Base-by-base conservation (phyloP, 2,797 vertebrate species). In the Peromyscus melanophrys region DNA sequence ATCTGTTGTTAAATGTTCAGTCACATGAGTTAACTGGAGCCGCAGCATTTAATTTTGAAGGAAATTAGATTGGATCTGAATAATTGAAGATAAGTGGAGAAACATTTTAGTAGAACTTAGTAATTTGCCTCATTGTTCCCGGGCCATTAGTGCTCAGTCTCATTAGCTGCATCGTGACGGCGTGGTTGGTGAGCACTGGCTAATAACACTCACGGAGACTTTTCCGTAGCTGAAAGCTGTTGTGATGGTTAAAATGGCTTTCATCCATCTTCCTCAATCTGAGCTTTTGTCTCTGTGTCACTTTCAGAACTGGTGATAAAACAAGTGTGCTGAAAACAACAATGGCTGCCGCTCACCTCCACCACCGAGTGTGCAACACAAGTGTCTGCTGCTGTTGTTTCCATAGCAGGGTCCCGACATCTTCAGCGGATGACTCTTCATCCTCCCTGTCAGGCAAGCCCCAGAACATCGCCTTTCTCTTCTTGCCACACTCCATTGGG, bases 41-140 rank as follows among this genome's bases (percentile, higher is more conserved):
- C 37, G 40, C 80, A 95, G 95, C 89, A 67, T 95, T 94, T 96
- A 90, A 97, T 97, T 95, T 75, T 46, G 55, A 96, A 97, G 94
- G 63, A 96, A 97, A 97, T 96, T 92, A 90, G 85, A 93, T 57
- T 92, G 85, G 43, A 80, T 92, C 67, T 95, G 97, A 97, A 93
- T 97, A 94, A 97, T 89, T 97, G 93, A 97, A 96, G 84, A 90
- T 71, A 97, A 78, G 40, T 71, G 65, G 93, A 95, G 93, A 95
- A 95, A 92, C 59, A 77, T 95, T 97, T 97, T 95, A 92, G 96
- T 93, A 92, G 96, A 96, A 88, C 71, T 96, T 96, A 4, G 34
- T 94, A 82, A 96, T 96, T 96, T 90, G 65, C 93, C 77, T 93
- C 27, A 31, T 23, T 61, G 55, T 92, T 97, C 93, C 96, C 94